Evolutionary conservation across 2,113 vertebrate species (phyloP).

Genomic region (Peromyscus californicus): DNA sequence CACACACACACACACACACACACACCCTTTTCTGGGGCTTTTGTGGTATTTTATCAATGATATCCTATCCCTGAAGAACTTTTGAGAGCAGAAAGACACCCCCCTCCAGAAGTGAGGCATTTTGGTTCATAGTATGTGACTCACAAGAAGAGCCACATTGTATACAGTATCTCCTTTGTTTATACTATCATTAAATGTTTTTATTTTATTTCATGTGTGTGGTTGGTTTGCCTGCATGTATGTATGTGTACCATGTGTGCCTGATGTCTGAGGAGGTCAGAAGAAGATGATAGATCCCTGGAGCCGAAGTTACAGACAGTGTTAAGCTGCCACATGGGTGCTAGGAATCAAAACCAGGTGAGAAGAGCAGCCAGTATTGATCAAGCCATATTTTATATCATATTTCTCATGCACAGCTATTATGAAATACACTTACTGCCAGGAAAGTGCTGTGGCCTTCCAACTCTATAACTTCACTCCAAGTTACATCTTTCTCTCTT

Average conservation of each 20-base stretch:
- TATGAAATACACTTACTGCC: neutral
- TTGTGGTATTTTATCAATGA: neutral
- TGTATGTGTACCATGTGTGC: neutral
- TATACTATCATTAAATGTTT: neutral
- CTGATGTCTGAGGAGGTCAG: neutral
- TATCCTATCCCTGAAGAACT: neutral
- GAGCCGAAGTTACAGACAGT: neutral
- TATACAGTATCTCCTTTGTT: neutral
- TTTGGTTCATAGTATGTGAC: slow-evolving; percentile 26
- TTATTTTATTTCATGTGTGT: neutral
- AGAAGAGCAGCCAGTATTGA: neutral
- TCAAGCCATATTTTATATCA: neutral
- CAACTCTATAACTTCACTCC: neutral
- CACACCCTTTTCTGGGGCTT: neutral
- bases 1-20: no score
- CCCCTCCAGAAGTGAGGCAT: neutral
- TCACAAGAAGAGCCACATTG: neutral
- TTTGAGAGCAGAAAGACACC: neutral
- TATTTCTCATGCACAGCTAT: neutral
- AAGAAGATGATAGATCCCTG: neutral
- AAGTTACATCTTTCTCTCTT: slow-evolving; percentile 25
- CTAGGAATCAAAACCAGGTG: neutral
- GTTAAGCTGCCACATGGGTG: neutral
- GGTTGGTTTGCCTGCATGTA: neutral
- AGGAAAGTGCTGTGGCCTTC: neutral